phyloP scores from a whole-genome alignment of 1,140 invertebrate genomes.

The silkworm (Bombyx mori) region DNA sequence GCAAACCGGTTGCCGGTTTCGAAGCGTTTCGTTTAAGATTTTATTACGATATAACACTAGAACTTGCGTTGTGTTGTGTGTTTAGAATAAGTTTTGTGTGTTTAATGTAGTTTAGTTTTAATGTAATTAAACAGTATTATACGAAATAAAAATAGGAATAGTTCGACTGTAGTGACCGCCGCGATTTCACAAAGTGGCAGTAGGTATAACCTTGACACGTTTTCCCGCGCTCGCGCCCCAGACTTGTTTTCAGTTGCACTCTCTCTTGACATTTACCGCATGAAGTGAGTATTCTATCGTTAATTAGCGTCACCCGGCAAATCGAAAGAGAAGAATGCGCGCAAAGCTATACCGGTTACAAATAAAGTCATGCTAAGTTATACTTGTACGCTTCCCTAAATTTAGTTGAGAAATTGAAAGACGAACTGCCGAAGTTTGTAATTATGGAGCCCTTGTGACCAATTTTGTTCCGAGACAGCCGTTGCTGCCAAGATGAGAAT shows the following conservation, averaged over 20 bases:
- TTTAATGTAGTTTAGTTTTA: too few species aligned
- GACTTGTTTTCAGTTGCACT: conserved; percentile 63
- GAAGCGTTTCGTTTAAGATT: conserved; percentile 1
- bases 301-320: conserved; percentile 20
- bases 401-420: neutral
- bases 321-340: neutral
- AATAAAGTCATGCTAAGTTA: neutral
- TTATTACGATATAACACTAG: conserved; percentile 6
- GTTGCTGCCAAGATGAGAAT: conserved; percentile 39
- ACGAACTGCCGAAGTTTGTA: conserved; percentile 15
- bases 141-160: neutral
- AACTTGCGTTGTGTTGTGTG: conserved; percentile 25
- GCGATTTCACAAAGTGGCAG: conserved; percentile 43
- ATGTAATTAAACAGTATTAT: too few species aligned
- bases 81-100: conserved; percentile 24
- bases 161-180: conserved; percentile 49
- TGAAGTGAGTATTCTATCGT: conserved; percentile 24
- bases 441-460: conserved; percentile 39
- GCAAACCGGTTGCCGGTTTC: conserved; percentile 9
- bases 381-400: too few species aligned
- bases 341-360: neutral
- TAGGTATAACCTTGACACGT: conserved; percentile 59
- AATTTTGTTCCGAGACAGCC: conserved; percentile 17
- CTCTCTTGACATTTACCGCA: conserved; percentile 55
- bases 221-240: conserved; percentile 60